These are phyloP conservation scores for Coptodon rendalli DNA, from an alignment of 2,113 vertebrate genomes.

Conservation along the genomic window DNA sequence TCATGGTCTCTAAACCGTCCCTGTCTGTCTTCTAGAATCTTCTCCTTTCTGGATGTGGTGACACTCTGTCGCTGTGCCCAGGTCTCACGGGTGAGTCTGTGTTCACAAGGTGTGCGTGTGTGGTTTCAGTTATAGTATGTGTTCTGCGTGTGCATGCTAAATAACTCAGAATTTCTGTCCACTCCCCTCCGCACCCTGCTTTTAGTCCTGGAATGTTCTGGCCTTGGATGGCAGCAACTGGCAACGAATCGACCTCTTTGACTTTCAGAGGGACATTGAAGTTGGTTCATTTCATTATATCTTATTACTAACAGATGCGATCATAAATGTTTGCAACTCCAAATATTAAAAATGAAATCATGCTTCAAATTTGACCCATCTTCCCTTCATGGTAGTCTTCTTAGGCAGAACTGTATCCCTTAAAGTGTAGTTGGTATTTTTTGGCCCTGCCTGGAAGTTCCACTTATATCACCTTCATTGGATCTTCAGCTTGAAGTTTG, in stretches of 20 bases:
- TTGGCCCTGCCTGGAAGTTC: not conserved
- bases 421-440: not conserved
- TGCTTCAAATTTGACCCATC: not conserved
- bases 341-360: not conserved
- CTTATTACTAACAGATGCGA: not conserved
- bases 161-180: not conserved
- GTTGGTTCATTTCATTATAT: conserved; percentile 56
- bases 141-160: not conserved
- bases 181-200: not conserved
- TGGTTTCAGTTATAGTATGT: conserved; percentile 28
- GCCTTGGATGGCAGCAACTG: conserved; percentile 98
- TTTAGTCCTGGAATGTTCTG: conserved; percentile 96
- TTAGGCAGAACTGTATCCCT: fast-evolving
- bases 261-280: conserved; percentile 99
- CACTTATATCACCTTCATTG: not conserved
- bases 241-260: conserved; percentile 97
- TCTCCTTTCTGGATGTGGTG: conserved; percentile 98
- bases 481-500: not conserved
- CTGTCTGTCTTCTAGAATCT: conserved; percentile 83
- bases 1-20: conserved; percentile 37
- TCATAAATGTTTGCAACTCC: not conserved
- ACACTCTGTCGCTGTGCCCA: conserved; percentile 98
- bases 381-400: not conserved
- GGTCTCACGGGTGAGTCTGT: conserved; percentile 92
- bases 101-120: conserved; percentile 45